These are phyloP conservation scores for Micronycteris hirsuta DNA, from an alignment of 2,113 vertebrate genomes.

Conservation along the genomic window DNA sequence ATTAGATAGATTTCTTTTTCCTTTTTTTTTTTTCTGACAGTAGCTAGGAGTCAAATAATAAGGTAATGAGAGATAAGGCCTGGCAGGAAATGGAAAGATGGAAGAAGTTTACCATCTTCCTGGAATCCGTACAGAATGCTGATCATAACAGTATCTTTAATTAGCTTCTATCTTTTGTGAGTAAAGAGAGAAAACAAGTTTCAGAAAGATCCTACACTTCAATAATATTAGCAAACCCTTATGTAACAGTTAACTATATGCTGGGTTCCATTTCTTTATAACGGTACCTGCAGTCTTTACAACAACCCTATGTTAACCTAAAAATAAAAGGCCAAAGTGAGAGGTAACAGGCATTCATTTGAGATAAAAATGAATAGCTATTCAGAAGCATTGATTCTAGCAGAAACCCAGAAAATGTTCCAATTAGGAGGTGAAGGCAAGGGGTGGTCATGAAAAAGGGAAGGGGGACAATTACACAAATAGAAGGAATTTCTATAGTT, in stretches of 20 bases:
- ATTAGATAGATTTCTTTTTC: conserved; percentile 64
- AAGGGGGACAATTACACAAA: not conserved
- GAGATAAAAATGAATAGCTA: not conserved
- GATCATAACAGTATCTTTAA: conserved; percentile 43
- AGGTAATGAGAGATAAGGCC: conserved; percentile 39
- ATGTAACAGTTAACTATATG: not conserved
- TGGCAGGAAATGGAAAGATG: not conserved
- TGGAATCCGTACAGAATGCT: conserved; percentile 28
- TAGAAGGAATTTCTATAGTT: not conserved
- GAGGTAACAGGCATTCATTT: not conserved
- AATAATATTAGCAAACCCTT: not conserved
- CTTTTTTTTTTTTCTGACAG: conserved; percentile 49
- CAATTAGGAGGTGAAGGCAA: not conserved
- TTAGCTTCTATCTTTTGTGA: conserved; percentile 7
- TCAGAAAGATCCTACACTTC: not conserved
- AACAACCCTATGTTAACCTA: not conserved
- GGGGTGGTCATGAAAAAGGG: not conserved
- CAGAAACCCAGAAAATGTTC: not conserved
- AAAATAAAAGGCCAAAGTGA: not conserved
- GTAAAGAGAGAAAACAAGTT: not conserved
- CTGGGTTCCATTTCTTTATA: not conserved
- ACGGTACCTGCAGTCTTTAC: not conserved
- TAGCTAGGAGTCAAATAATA: conserved; percentile 54
- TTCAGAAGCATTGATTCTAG: not conserved
- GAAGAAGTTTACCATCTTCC: conserved; percentile 40